These are phyloP conservation scores for Cyanocitta stelleri DNA, from an alignment of 2,113 vertebrate species.

Conservation along the genomic window DNA sequence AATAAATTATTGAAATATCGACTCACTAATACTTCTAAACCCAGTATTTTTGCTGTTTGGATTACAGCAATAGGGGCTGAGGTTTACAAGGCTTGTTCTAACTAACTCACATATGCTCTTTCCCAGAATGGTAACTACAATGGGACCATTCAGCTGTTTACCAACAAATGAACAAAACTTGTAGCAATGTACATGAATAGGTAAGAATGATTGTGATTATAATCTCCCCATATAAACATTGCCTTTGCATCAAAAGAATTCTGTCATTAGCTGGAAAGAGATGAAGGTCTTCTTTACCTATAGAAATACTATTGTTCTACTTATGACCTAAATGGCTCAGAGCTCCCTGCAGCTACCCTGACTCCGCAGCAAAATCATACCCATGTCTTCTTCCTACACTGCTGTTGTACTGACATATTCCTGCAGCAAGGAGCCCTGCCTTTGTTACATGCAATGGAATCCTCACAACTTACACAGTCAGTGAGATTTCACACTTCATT, in stretches of 20 bases:
- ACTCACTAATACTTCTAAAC: not conserved
- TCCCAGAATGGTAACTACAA: not conserved
- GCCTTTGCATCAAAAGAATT: not conserved
- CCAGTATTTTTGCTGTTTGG: not conserved
- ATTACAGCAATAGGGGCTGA: not conserved
- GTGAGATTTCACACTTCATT: constrained; percentile 3
- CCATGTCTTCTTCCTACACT: not conserved
- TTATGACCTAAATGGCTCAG: not conserved
- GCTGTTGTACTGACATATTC: not conserved
- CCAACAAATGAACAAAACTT: not conserved
- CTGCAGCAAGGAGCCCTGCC: not conserved
- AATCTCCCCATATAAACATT: not conserved
- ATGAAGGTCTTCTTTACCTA: not conserved
- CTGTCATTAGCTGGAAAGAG: not conserved
- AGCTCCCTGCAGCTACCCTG: not conserved
- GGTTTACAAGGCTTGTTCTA: not conserved
- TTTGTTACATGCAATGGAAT: not conserved
- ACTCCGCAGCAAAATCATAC: not conserved
- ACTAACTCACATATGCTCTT: not conserved
- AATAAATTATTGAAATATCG: not conserved
- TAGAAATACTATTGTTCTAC: not conserved
- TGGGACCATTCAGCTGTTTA: not conserved
- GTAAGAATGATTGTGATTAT: not conserved
- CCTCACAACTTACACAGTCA: not conserved
- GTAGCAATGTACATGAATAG: not conserved